A percentile compares a stretch with the other conserved stretches of the same genome.
Conservation (phyloP, 2,113 vertebrate genomes). For the Synchiropus splendidus region DNA sequence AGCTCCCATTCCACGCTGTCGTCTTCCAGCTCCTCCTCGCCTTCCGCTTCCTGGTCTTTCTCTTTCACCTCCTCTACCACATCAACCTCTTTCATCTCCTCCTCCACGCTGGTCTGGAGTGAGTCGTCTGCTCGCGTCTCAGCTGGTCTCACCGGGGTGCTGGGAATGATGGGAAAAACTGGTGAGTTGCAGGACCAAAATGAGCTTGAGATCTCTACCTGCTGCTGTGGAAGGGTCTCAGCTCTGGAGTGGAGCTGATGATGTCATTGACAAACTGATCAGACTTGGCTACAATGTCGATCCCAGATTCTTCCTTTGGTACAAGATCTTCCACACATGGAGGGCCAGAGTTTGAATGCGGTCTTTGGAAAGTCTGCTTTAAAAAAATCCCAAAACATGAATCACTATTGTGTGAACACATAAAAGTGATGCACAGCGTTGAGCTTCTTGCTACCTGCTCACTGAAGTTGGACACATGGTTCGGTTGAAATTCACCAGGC, state of each 20-base stretch:
- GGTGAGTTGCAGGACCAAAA: not conserved
- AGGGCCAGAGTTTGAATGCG: slow-evolving; percentile 32
- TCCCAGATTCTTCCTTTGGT: slow-evolving; percentile 19
- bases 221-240: slow-evolving; percentile 44
- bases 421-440: not conserved
- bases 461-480: slow-evolving; percentile 16
- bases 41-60: slow-evolving; percentile 5
- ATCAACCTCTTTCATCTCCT: slow-evolving; percentile 24
- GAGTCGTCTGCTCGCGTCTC: slow-evolving; percentile 6
- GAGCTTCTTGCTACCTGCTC: slow-evolving; percentile 43
- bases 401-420: not conserved
- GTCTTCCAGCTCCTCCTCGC: slow-evolving; percentile 42
- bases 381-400: not conserved
- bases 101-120: slow-evolving; percentile 24
- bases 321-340: slow-evolving; percentile 23
- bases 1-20: slow-evolving; percentile 62
- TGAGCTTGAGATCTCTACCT: not conserved
- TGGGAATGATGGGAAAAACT: slow-evolving; percentile 7
- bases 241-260: slow-evolving; percentile 70
- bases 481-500: slow-evolving; percentile 35
- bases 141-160: slow-evolving; percentile 34
- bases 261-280: slow-evolving; percentile 58
- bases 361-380: slow-evolving; percentile 33
- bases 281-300: slow-evolving; percentile 7
- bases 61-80: slow-evolving; percentile 6